These are phyloP conservation scores for Erynnis tages DNA, from an alignment of 2,888 invertebrate genomes.

Conservation along the genomic window DNA sequence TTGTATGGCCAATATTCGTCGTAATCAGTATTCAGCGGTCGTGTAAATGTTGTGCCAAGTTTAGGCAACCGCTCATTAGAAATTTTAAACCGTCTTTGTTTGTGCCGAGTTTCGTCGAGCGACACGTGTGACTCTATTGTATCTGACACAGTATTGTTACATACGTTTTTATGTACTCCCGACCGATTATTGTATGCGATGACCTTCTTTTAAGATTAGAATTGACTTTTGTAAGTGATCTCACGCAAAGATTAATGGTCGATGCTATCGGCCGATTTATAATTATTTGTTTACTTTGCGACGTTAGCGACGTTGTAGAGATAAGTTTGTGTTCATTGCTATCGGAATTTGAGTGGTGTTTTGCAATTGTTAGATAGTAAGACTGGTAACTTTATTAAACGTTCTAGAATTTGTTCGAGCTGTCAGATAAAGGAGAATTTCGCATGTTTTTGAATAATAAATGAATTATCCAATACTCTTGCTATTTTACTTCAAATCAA, in stretches of 20 bases:
- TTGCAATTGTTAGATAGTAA: conserved; percentile 17
- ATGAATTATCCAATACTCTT: conserved; percentile 17
- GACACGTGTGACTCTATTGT: conserved; percentile 36
- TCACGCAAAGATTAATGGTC: conserved; percentile 17
- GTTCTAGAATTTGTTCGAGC: conserved; percentile 10
- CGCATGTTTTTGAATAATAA: conserved; percentile 24
- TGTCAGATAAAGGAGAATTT: conserved; percentile 13
- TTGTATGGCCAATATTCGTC: conserved; percentile 46
- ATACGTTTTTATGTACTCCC: conserved; percentile 26
- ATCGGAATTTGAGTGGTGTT: neutral
- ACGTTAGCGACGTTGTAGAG: conserved; percentile 11
- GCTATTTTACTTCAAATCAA: conserved; percentile 18
- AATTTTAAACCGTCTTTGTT: conserved; percentile 69
- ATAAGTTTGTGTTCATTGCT: conserved; percentile 13
- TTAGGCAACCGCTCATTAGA: conserved; percentile 68
- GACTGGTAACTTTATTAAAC: conserved; percentile 1
- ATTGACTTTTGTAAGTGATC: conserved; percentile 23
- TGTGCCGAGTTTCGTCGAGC: conserved; percentile 41
- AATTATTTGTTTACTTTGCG: conserved; percentile 14
- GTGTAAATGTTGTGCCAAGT: conserved; percentile 58
- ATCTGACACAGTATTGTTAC: conserved; percentile 31
- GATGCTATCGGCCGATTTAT: conserved; percentile 17
- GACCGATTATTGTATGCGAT: conserved; percentile 17
- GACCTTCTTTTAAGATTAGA: conserved; percentile 26
- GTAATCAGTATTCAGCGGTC: conserved; percentile 58